phyloP scores from a whole-genome alignment of 2,888 invertebrate genomes.

The Dichetophora obliterata region DNA sequence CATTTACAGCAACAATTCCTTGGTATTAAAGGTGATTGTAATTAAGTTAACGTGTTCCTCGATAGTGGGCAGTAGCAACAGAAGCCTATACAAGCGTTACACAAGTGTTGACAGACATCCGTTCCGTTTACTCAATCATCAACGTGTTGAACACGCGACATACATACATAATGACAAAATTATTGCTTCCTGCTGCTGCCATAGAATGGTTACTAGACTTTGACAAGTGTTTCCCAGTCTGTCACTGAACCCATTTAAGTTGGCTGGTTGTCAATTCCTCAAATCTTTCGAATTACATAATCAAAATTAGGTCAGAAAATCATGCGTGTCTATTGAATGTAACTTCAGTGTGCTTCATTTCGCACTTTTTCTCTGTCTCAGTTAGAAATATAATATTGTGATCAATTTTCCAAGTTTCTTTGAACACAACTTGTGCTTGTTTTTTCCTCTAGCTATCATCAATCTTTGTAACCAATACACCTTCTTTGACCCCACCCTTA shows the following conservation, averaged over 20 bases:
- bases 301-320: not conserved
- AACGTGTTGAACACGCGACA: constrained; percentile 33
- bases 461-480: too few relatives aligned
- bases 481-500: too few relatives aligned
- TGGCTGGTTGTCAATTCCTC: not conserved
- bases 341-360: not conserved
- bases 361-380: not conserved
- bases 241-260: too few relatives aligned
- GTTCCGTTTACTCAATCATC: constrained; percentile 28
- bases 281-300: not conserved
- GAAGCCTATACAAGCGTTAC: not conserved
- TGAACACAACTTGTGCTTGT: not conserved
- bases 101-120: constrained; percentile 25
- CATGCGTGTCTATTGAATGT: not conserved
- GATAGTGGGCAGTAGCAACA: not conserved
- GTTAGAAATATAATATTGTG: constrained; percentile 13
- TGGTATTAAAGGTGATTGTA: constrained; percentile 14
- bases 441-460: not conserved
- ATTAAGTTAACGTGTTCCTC: constrained; percentile 31
- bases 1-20: not conserved
- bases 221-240: not conserved
- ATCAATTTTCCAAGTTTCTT: not conserved
- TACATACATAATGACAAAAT: constrained; percentile 31
- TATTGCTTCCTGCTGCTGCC: constrained; percentile 29
- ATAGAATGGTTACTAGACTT: not conserved